A percentile compares a stretch with the other conserved stretches of the same genome.
These are phyloP conservation scores for Cottus gobio DNA, from an alignment of 2,113 vertebrate species.

Conservation along the genomic window DNA sequence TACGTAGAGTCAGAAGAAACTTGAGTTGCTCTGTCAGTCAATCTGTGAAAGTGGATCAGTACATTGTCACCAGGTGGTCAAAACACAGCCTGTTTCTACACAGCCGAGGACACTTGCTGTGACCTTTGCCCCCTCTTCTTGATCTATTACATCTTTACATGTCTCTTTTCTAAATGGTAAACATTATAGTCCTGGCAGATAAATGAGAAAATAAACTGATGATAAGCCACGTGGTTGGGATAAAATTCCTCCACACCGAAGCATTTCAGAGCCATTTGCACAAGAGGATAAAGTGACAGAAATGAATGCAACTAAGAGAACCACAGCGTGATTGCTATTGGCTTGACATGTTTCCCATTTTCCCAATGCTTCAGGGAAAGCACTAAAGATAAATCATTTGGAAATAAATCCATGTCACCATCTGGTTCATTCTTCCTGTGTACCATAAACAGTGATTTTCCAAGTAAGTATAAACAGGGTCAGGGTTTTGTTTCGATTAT, in stretches of 20 bases:
- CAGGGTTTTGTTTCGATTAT: slow-evolving; percentile 11
- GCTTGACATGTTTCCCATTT: background rate
- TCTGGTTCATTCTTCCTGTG: background rate
- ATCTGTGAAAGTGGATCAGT: background rate
- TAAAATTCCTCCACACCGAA: background rate
- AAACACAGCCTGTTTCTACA: slow-evolving; percentile 47
- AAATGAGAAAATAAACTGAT: background rate
- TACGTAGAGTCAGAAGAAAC: background rate
- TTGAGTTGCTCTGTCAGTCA: background rate
- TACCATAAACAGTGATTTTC: slow-evolving; percentile 15
- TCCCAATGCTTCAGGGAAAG: background rate
- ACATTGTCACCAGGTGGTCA: slow-evolving; percentile 5
- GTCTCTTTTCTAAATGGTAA: slow-evolving; percentile 23
- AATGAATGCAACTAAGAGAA: background rate
- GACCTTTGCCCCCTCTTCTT: background rate
- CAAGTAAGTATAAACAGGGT: slow-evolving; percentile 1
- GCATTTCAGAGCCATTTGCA: background rate
- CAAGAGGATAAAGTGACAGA: background rate
- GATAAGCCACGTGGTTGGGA: background rate
- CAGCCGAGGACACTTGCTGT: slow-evolving; percentile 8
- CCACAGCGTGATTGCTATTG: too few species aligned
- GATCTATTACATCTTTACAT: background rate
- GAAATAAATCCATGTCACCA: background rate
- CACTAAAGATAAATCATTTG: background rate
- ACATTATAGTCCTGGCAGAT: background rate